phyloP scores from a whole-genome alignment of 2,113 vertebrate species.

The Tyrannus savana region DNA sequence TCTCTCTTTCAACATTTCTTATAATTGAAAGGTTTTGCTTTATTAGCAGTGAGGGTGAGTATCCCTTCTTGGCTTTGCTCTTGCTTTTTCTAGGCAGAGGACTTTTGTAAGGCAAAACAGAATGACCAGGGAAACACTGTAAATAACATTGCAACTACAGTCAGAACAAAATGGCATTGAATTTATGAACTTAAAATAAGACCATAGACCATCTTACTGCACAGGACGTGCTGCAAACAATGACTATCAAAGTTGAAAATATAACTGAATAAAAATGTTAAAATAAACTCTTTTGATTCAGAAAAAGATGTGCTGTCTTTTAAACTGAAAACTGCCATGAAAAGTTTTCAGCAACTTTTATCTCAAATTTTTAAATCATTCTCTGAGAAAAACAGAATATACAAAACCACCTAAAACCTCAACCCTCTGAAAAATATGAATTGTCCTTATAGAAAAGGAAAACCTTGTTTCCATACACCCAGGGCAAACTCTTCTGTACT shows the following conservation, averaged over 20 bases:
- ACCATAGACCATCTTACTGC: not conserved
- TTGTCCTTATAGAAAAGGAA: not conserved
- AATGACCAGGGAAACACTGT: not conserved
- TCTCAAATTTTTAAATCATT: not conserved
- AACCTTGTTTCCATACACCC: not conserved
- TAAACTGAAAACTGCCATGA: not conserved
- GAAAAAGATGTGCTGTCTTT: not conserved
- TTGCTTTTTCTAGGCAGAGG: not conserved
- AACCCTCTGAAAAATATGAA: not conserved
- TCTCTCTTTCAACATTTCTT: not conserved
- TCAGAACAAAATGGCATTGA: not conserved
- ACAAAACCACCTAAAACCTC: accelerated
- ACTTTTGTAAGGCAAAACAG: not conserved
- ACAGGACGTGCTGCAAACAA: not conserved
- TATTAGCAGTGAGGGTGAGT: not conserved
- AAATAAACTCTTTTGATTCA: not conserved
- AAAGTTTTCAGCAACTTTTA: not conserved
- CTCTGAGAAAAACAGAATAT: accelerated
- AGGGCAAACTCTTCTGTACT: not conserved
- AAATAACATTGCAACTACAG: not conserved
- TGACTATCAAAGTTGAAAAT: not conserved
- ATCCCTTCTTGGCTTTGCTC: not conserved
- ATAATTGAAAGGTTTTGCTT: not conserved
- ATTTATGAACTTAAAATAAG: not conserved
- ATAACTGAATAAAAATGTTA: not conserved